Evolutionary conservation across 92 coral and sea anemone genomes (phyloP).

Genomic region (Paramuricea clavata): DNA sequence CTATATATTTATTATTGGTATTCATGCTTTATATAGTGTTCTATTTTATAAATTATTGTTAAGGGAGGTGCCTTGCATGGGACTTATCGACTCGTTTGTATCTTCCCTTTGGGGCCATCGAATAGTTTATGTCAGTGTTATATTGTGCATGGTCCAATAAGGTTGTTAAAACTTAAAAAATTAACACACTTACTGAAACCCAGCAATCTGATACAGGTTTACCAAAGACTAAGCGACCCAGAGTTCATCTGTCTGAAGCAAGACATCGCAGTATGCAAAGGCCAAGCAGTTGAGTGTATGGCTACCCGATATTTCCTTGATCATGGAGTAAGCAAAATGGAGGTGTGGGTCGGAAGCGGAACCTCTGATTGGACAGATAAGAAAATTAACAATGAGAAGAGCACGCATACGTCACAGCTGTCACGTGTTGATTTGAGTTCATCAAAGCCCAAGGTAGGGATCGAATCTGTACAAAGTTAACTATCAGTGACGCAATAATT

Average conservation of each 20-base stretch:
- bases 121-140: no score
- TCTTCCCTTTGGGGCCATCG: no score
- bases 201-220: conserved; percentile 71
- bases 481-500: no score
- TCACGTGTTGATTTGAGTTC: conserved; percentile 86
- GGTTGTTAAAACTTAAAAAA: no score
- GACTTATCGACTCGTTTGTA: no score
- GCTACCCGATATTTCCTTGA: conserved; percentile 78
- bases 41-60: no score
- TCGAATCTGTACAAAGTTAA: background rate
- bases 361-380: conserved; percentile 57
- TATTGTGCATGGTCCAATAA: no score
- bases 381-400: background rate
- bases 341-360: conserved; percentile 99
- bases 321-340: conserved; percentile 63
- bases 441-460: conserved; percentile 79
- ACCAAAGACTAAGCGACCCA: conserved; percentile 81
- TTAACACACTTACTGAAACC: background rate
- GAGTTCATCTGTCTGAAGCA: conserved; percentile 91
- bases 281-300: conserved; percentile 94
- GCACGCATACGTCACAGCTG: conserved; percentile 61
- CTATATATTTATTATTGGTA: no score
- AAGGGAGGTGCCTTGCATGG: no score
- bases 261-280: conserved; percentile 92
- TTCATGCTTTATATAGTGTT: no score